Evolutionary conservation across 2,113 vertebrate species (phyloP), one percentile per base, ranked within the genome.

Genomic region (Ciconia maguari): DNA sequence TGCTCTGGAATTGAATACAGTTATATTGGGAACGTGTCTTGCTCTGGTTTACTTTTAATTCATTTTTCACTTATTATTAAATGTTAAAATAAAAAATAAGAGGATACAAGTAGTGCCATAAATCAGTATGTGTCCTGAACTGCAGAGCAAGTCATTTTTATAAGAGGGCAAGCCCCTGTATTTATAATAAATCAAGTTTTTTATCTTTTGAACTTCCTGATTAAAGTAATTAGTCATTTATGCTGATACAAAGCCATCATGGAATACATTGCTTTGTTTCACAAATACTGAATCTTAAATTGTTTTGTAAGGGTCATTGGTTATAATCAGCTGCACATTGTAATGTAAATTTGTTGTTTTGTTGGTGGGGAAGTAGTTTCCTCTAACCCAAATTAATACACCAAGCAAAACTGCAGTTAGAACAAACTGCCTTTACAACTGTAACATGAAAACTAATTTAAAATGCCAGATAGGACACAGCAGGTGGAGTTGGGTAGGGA

Each of bases 141-240:
- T 42, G 68, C 64, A 76, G 55, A 75, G 26, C 41, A 48, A 81
- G 74, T 91, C 3, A 55, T 86, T 94, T 95, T 93, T 81, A n/a
- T 65, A 46, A 34, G 83, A 70, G 66, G 8, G 41, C 79, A 74
- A 89, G 20, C 16, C 75, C 44, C 9, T 79, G 34, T 84, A 34
- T 94, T 94, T 91, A 48, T 94, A 87, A 95, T 90, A 89, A 89
- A 84, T 92, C 91, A 70, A 80, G 75, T 87, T 91, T 36, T 41
- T 93, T 97, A 90, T 96, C 97, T 93, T 96, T 81, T 66, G 83
- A 91, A 82, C 69, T 80, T 93, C 49, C 36, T 32, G 91, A 88
- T 90, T 80, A 77, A 91, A 96, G 92, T 83, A 95, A 95, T 97
- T 93, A 96, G 97, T 96, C 96, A 80, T 96, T 91, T 96, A 88